Base-by-base conservation (phyloP, 2,888 invertebrate genomes). In the Spialia ferax region DNA sequence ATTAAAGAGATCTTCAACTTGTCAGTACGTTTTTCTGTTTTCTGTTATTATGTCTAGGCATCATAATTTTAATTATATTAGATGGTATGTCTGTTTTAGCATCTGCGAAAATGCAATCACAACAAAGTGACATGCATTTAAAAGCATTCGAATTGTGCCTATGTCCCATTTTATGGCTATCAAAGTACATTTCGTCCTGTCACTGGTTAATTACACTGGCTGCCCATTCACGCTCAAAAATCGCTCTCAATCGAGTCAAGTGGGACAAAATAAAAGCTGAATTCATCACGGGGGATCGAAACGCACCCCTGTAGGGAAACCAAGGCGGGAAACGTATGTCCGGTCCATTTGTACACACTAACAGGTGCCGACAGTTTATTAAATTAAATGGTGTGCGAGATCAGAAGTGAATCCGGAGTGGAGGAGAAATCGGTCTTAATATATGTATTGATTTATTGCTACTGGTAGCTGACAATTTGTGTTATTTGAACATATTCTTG, bases 221-320 rank as follows among this genome's bases (percentile, higher is more conserved):
- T 88, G 87, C 87, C 90, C 91, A 90, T 91, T 92, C 91, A 88
- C 89, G 90, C 88, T 91, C 89, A 89, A 92, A 93, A 93, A 93
- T 92, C 88, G 89, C 88, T 88, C 87, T 84, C 91, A 89, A 93
- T 92, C 88, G 92, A 89, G 89, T 87, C 87, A 88, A 91, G 91
- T 89, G 90, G 86, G 89, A 89, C 88, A 87, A 91, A 92, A 92
- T 91, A 91, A 92, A 91, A 93, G 91, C 89, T 86, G 86, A 89
- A 91, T 89, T 89, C 88, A 89, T 89, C 87, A 89, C 82, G 81
- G 88, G 89, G 88, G 88, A 81, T 88, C 85, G 87, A 85, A 83
- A 79, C 76, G 79, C 82, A 77, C 84, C 88, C 88, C 87, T 81
- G 81, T 75, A 77, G 86, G 89, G 80, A 86, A 88, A 87, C 87